A percentile compares a stretch with the other conserved stretches of the same genome.
Evolutionary conservation across 2,113 vertebrate genomes (phyloP).

Genomic region (Sylvia atricapilla): DNA sequence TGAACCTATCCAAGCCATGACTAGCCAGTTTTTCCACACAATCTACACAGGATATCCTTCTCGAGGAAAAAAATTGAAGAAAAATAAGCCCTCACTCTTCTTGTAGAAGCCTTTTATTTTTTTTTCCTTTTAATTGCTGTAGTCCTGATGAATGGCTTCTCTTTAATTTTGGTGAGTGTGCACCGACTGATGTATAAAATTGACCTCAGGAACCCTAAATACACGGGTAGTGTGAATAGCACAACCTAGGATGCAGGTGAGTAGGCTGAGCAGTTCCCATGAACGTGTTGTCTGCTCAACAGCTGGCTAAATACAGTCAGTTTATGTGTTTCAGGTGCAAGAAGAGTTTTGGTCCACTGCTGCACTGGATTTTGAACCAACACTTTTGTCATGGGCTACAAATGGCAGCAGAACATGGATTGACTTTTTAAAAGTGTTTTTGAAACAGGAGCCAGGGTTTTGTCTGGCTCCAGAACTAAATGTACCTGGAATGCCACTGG

Average conservation of each 20-base stretch:
- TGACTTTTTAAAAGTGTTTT: background rate
- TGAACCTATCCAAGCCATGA: background rate
- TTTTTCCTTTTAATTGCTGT: background rate
- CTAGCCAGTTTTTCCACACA: background rate
- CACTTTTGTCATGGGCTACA: background rate
- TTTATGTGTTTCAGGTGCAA: background rate
- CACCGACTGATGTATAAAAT: background rate
- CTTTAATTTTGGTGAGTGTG: background rate
- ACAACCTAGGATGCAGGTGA: background rate
- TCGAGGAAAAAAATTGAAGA: background rate
- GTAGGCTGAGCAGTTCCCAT: background rate
- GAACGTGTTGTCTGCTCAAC: background rate
- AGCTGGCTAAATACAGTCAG: background rate
- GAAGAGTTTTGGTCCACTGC: background rate
- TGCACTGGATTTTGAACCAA: background rate
- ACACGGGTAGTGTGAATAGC: background rate
- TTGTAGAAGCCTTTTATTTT: background rate
- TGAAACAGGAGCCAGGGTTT: background rate
- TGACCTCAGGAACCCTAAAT: background rate
- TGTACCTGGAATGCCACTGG: fast-evolving
- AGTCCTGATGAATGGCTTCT: background rate
- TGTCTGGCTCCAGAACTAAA: background rate
- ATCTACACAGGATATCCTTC: background rate
- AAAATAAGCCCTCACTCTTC: background rate
- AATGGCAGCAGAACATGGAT: fast-evolving